Evolutionary conservation across 2,888 invertebrate genomes (phyloP), one percentile per base, ranked within the genome.

Genomic region (Drosophila cognata): DNA sequence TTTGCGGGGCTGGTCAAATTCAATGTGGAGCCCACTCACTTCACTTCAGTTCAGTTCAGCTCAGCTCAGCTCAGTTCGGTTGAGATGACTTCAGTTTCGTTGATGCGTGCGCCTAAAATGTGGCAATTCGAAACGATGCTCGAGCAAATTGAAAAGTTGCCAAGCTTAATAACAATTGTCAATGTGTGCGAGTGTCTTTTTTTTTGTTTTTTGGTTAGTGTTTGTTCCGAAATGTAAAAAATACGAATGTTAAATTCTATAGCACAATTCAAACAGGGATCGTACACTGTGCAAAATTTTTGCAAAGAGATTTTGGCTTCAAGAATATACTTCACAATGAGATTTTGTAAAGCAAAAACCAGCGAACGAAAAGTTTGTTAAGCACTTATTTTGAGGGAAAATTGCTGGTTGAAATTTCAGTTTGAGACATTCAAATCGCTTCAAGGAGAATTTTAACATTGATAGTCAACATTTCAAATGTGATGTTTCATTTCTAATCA

Each of bases 61-160:
- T 52, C 0, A 52, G 21, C 4, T 53, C 21, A 21, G 52, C 10
- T 53, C 4, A 1, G 25, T 46, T 28, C 35, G 53, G 53, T 53
- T 35, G 53, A 36, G 55, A 25, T 55, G 25, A 55, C 35, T 56
- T 29, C 53, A 52, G 46, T 35, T 48, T 48, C 51, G 52, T 55
- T 59, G 66, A 73, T 71, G 72, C 72, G 66, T 75, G 62, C 55
- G 58, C 59, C 50, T 51, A 71, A 78, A 82, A 72, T 80, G 74
- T 59, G 75, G 71, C 72, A 63, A 69, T 74, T 67, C 43, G 62
- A 31, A 56, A 33, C 61, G 18, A 61, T 33, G 21, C 38, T 35
- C 63, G 70, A 74, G 70, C 64, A 72, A 89, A 87, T 87, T 88
- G 89, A 84, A 89, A 88, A 80, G 56, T 79, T 77, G 62, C 77